Evolutionary conservation across 2,113 vertebrate genomes (phyloP).

Genomic region (Paralichthys olivaceus): DNA sequence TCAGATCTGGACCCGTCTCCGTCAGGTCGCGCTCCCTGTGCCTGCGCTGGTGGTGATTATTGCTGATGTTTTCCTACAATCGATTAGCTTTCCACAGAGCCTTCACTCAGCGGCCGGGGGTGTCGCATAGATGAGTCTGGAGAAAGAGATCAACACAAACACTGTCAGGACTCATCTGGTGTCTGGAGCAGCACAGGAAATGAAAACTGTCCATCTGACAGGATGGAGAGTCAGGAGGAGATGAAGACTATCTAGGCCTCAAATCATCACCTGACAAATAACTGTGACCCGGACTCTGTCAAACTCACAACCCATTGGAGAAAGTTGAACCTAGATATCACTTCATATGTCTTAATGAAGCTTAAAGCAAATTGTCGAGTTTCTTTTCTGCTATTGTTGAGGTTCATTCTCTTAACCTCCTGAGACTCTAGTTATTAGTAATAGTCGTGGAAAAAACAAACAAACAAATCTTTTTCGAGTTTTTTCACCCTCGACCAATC

Average conservation of each 20-base stretch:
- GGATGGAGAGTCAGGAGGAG: slow-evolving; percentile 9
- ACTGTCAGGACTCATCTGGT: slow-evolving; percentile 39
- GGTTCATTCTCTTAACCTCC: too few relatives aligned
- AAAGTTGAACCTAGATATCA: not conserved
- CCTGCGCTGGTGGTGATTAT: slow-evolving; percentile 45
- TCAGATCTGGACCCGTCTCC: slow-evolving; percentile 41
- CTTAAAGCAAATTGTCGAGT: not conserved
- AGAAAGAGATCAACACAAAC: slow-evolving; percentile 45
- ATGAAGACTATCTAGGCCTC: slow-evolving; percentile 17
- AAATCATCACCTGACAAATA: slow-evolving; percentile 19
- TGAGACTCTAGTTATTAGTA: too few relatives aligned
- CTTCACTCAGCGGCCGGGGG: slow-evolving; percentile 36
- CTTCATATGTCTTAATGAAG: not conserved
- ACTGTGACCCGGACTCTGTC: slow-evolving; percentile 1
- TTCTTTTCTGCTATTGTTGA: too few relatives aligned
- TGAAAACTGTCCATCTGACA: slow-evolving; percentile 48
- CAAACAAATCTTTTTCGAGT: too few relatives aligned
- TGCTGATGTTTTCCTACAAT: slow-evolving; percentile 53
- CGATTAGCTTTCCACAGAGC: slow-evolving; percentile 48
- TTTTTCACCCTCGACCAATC: too few relatives aligned
- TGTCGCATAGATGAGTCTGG: slow-evolving; percentile 15
- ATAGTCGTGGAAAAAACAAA: too few relatives aligned
- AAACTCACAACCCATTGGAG: not conserved
- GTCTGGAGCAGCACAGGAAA: slow-evolving; percentile 43
- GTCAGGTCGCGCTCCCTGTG: slow-evolving; percentile 25